Base-by-base conservation (phyloP, 2,797 vertebrate genomes). In the Lacerta bilineata region DNA sequence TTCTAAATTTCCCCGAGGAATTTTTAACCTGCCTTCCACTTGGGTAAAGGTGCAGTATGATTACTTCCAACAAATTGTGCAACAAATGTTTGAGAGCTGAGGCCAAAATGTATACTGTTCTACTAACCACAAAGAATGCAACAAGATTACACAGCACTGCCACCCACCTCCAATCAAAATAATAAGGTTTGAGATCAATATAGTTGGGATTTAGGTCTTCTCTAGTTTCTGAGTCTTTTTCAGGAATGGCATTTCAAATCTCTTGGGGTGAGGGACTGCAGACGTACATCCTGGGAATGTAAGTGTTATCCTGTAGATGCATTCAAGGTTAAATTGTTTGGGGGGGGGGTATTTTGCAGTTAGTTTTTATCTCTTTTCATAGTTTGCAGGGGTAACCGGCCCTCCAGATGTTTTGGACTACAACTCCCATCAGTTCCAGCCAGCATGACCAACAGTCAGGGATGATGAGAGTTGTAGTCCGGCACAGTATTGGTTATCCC, bases 11-110 rank as follows among this genome's bases (percentile, higher is more conserved):
- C 69, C 17, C 68, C 9, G 2, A 80, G 50, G 68, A 84, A 80
- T 89, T 36, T 72, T 80, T 61, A 72, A 83, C 17, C 27, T 59
- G 29, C 1, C 46, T 79, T 72, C 76, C 29, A 85, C 78, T 80
- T 89, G 13, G 55, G 76, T 80, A 61, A 74, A 84, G 76, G 66
- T 85, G 29, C 76, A 75, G 83, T 64, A 10, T 89, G 83, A 85
- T 80, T 46, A 75, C 69, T 85, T 84, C 23, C 83, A 89, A 85
- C 55, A 80, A 87, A 75, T 50, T 66, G n/a, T 80, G 29, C n/a
- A 85, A 74, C 83, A 89, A 85, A 89, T 13, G 50, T 80, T 64
- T 85, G 76, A 89, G 20, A 23, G n/a, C 25, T 39, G 55, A 85
- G 39, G 23, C 39, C 83, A 85, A 74, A 85, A 85, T 1, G 3